Conservation (phyloP, 2,888 invertebrate genomes). For the Heliconius charithonia region DNA sequence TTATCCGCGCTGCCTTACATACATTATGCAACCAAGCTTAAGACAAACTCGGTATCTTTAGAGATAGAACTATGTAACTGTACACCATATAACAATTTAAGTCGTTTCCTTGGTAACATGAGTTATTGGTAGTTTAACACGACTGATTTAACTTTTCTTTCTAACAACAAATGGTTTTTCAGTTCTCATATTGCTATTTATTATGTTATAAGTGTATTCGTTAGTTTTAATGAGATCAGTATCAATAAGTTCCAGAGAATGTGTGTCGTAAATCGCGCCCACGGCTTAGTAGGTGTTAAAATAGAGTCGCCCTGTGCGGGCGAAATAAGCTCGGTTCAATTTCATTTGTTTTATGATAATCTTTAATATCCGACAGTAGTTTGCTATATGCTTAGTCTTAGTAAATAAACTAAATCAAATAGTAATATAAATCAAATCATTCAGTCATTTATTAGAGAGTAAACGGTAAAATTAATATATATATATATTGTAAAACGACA, state of each 20-base stretch:
- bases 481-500: slow-evolving; percentile 28
- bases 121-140: slow-evolving; percentile 1
- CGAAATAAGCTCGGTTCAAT: slow-evolving; percentile 70
- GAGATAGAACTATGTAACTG: slow-evolving; percentile 8
- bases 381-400: slow-evolving; percentile 71
- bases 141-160: neutral
- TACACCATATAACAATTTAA: slow-evolving; percentile 11
- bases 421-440: neutral
- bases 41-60: slow-evolving; percentile 21
- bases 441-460: neutral
- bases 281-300: slow-evolving; percentile 80
- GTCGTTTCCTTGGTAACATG: slow-evolving; percentile 7
- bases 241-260: slow-evolving; percentile 45
- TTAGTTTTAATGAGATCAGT: slow-evolving; percentile 29
- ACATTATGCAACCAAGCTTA: slow-evolving; percentile 28
- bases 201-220: slow-evolving; percentile 7
- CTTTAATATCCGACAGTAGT: slow-evolving; percentile 80
- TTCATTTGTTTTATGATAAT: slow-evolving; percentile 82
- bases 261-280: slow-evolving; percentile 78
- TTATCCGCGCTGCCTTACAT: slow-evolving; percentile 39
- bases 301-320: slow-evolving; percentile 81
- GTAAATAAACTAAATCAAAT: slow-evolving; percentile 54
- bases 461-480: neutral
- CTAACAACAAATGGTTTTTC: neutral
- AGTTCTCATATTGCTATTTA: slow-evolving; percentile 25